phyloP scores from a whole-genome alignment of 2,888 invertebrate species.

The Arctia plantaginis region DNA sequence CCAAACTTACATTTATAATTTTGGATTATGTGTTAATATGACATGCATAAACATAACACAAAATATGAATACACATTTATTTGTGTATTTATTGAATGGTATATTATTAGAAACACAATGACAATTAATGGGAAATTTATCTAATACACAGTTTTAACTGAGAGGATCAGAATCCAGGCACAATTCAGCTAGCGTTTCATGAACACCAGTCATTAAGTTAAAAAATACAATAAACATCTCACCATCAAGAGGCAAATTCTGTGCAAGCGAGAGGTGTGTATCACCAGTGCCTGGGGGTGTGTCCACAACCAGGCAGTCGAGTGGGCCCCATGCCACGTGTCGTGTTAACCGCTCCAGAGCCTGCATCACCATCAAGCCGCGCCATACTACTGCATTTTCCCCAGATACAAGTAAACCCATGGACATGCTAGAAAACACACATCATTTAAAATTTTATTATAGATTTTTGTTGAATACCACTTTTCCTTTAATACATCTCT shows the following conservation, averaged over 20 bases:
- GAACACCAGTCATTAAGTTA: not conserved
- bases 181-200: no score
- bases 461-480: not conserved
- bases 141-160: no score
- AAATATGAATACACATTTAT: no score
- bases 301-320: slow-evolving; percentile 96
- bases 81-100: no score
- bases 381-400: slow-evolving; percentile 95
- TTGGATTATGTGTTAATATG: no score
- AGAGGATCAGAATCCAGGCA: no score
- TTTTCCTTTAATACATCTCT: no score
- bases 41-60: no score
- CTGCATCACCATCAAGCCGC: slow-evolving; percentile 98
- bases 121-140: no score
- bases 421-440: slow-evolving; percentile 90
- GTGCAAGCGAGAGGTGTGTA: slow-evolving; percentile 95
- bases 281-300: slow-evolving; percentile 99
- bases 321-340: slow-evolving; percentile 95
- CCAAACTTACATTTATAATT: no score
- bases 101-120: no score
- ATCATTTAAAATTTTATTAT: not conserved
- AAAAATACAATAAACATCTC: slow-evolving; percentile 17
- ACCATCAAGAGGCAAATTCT: slow-evolving; percentile 95
- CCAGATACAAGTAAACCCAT: slow-evolving; percentile 97
- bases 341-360: slow-evolving; percentile 94